Base-by-base conservation (phyloP, 2,888 invertebrate species). In the Eulithis testata region DNA sequence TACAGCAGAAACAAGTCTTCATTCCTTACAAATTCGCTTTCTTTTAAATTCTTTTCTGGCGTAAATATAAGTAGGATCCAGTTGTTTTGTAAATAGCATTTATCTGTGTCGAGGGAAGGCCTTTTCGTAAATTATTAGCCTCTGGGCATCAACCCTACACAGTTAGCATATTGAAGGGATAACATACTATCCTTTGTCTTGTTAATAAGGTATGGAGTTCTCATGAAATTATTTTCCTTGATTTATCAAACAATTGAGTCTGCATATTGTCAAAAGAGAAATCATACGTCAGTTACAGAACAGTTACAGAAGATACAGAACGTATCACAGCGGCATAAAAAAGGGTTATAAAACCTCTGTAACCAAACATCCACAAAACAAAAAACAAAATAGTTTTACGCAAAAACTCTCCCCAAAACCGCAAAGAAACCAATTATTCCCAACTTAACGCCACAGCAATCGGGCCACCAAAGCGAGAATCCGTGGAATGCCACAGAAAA, bases 351-450 rank as follows among this genome's bases (percentile, higher is more conserved):
- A 52, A 60, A 60, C 56, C 60, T 60, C 60, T 43, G 40, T 40
- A 14, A 49, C 37, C 58, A 62, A 61, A 44, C 57, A 58, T 53
- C 50, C 47, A 31, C 59, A 62, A 59, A 40, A 11, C 9, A 40
- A 40, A 40, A 59, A 50, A 49, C 63, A 60, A 67, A 63, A 63
- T 67, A 67, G 63, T 67, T 60, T 11, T 21, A 8, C 49, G 60
- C 56, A 67, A 68, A 68, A 61, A 65, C 66, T 57, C 58, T 67
- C 63, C 59, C 62, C 60, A 60, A 65, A 66, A 59, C 56, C 61
- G 65, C 69, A 69, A 73, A 71, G 71, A 71, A 71, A 70, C 65
- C 68, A 68, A 68, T 73, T 68, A 71, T 68, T 68, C 69, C 64
- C 69, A 70, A 73, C 66, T 71, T 66, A 68, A 66, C 69, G 69